Percentiles rank a stretch among this genome's conserved stretches.
These are phyloP conservation scores for Sprattus sprattus DNA, from an alignment of 2,113 vertebrate genomes.

Conservation along the genomic window DNA sequence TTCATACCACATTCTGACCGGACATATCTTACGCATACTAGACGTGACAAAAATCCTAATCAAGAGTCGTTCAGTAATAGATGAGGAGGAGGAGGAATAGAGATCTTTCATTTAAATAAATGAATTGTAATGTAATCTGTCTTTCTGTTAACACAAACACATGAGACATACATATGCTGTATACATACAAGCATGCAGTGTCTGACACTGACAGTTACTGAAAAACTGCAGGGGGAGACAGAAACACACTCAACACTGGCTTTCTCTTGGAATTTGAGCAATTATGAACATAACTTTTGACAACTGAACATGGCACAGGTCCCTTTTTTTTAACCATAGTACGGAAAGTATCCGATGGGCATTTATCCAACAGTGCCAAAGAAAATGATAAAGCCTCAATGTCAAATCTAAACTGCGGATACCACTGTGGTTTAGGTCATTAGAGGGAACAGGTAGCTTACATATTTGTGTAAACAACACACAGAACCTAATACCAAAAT, in stretches of 20 bases:
- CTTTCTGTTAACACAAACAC: not conserved
- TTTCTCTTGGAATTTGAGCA: not conserved
- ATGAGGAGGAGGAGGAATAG: too few relatives aligned
- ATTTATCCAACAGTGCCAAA: too few relatives aligned
- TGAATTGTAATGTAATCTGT: too few relatives aligned
- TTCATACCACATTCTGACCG: too few relatives aligned
- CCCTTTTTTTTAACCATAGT: not conserved
- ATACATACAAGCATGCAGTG: too few relatives aligned
- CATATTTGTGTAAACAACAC: not conserved
- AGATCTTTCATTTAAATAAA: too few relatives aligned
- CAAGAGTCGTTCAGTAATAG: too few relatives aligned
- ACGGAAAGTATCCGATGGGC: not conserved
- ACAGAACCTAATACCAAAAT: not conserved
- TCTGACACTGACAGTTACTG: not conserved
- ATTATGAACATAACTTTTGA: not conserved
- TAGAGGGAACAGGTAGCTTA: not conserved
- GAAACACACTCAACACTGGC: not conserved
- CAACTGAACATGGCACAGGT: not conserved
- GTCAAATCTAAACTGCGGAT: too few relatives aligned
- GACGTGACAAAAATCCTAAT: too few relatives aligned
- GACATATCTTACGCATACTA: too few relatives aligned
- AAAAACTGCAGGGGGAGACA: not conserved
- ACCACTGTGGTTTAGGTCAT: too few relatives aligned
- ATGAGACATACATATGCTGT: not conserved
- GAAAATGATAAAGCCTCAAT: too few relatives aligned